Evolutionary conservation across 2,797 vertebrate species (phyloP).

Genomic region (Phataginus tricuspis): DNA sequence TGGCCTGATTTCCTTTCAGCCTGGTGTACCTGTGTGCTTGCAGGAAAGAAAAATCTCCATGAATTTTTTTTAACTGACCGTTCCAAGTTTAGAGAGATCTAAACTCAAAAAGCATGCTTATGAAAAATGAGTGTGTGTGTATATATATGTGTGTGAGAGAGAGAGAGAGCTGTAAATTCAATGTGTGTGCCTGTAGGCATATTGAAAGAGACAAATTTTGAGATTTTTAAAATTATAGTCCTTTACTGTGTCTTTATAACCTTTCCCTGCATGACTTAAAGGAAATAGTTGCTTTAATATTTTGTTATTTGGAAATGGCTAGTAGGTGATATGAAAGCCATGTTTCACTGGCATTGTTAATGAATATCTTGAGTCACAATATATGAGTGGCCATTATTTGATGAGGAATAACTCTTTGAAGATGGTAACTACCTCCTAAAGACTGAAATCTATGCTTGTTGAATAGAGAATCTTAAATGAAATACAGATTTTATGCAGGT

Average conservation of each 20-base stretch:
- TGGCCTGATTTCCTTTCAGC: not conserved
- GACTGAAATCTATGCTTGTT: not conserved
- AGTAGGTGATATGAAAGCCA: not conserved
- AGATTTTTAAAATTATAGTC: not conserved
- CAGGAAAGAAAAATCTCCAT: not conserved
- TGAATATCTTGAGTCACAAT: constrained; percentile 1
- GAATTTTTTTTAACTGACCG: not conserved
- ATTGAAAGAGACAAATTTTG: not conserved
- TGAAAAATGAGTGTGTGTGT: not conserved
- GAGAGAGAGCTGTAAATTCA: not conserved
- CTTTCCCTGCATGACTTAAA: not conserved
- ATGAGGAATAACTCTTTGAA: not conserved
- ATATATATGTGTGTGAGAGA: not conserved
- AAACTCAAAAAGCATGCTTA: not conserved
- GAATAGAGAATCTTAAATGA: not conserved
- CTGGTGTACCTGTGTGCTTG: not conserved
- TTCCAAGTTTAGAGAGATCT: not conserved
- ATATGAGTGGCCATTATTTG: not conserved
- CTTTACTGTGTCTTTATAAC: not conserved
- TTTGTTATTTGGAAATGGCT: constrained; percentile 35
- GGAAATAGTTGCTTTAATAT: constrained; percentile 16
- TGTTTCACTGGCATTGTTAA: not conserved
- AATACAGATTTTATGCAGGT: not conserved
- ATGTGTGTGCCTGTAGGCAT: not conserved
- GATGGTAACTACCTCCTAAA: not conserved